phyloP scores from a whole-genome alignment of 2,797 vertebrate species.

The Pseudochirops cupreus region DNA sequence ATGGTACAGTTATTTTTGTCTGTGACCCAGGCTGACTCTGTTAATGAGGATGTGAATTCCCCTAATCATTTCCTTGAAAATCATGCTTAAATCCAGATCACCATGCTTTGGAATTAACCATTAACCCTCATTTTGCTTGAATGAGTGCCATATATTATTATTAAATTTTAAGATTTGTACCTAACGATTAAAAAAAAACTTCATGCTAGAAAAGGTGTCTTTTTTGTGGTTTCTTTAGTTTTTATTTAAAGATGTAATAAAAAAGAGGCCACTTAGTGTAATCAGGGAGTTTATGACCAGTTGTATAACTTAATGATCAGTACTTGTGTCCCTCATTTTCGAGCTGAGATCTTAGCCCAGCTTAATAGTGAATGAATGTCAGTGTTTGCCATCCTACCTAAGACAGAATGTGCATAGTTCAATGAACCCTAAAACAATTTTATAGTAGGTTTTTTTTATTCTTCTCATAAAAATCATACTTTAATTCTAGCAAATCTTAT shows the following conservation, averaged over 20 bases:
- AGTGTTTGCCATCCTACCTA: conserved; percentile 57
- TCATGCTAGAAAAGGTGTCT: conserved; percentile 65
- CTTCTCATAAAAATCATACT: conserved; percentile 74
- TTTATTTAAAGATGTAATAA: conserved; percentile 73
- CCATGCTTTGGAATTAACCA: conserved; percentile 54
- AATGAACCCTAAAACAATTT: conserved; percentile 70
- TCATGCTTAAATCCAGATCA: conserved; percentile 7
- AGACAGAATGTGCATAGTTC: conserved; percentile 61
- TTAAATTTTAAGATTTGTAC: conserved; percentile 43
- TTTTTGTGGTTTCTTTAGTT: conserved; percentile 62
- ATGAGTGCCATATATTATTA: conserved; percentile 41
- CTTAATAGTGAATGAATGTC: conserved; percentile 75
- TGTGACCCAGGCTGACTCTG: conserved; percentile 7
- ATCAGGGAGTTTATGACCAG: conserved; percentile 73
- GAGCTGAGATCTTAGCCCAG: conserved; percentile 64
- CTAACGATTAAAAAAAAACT: conserved; percentile 47
- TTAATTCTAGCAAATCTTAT: conserved; percentile 77
- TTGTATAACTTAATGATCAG: conserved; percentile 77
- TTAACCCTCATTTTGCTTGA: conserved; percentile 51
- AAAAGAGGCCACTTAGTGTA: conserved; percentile 70
- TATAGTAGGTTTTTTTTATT: conserved; percentile 68
- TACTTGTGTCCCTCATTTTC: conserved; percentile 63
- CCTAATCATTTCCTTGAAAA: conserved; percentile 57
- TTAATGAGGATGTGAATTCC: conserved; percentile 63
- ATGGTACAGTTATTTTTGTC: conserved; percentile 46